A percentile compares a stretch with the other conserved stretches of the same genome.
These are phyloP conservation scores for Antechinus stuartii DNA, from an alignment of 2,113 vertebrate species.

Conservation along the genomic window DNA sequence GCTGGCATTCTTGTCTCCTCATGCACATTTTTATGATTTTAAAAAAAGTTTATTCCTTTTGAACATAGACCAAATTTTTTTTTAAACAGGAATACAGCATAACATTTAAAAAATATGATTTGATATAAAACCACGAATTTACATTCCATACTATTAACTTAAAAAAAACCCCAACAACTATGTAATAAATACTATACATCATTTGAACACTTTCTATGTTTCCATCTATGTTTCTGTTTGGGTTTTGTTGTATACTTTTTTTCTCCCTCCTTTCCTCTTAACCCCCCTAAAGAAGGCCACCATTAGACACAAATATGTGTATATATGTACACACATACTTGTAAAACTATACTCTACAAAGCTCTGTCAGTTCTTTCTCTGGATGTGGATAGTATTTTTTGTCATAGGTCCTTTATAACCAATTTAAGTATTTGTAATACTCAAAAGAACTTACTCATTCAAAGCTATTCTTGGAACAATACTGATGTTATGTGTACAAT, in stretches of 20 bases:
- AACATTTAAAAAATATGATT: neutral
- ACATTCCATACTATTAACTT: neutral
- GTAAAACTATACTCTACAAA: neutral
- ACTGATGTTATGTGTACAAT: neutral
- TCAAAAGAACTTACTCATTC: neutral
- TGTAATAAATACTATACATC: neutral
- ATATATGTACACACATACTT: no score
- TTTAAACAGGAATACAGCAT: neutral
- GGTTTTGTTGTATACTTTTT: no score
- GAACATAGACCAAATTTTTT: neutral
- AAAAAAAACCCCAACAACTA: neutral
- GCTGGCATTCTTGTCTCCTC: neutral
- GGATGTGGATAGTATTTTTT: neutral
- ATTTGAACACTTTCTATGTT: no score
- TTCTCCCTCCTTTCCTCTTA: no score
- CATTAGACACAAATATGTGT: no score
- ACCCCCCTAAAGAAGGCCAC: no score
- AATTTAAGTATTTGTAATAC: neutral
- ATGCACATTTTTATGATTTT: neutral
- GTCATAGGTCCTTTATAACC: neutral
- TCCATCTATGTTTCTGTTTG: no score
- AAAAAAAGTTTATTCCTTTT: neutral
- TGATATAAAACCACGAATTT: neutral
- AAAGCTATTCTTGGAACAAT: neutral
- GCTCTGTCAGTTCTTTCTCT: neutral